phyloP scores from a whole-genome alignment of 2,888 invertebrate species.

The Ariolimax columbianus region DNA sequence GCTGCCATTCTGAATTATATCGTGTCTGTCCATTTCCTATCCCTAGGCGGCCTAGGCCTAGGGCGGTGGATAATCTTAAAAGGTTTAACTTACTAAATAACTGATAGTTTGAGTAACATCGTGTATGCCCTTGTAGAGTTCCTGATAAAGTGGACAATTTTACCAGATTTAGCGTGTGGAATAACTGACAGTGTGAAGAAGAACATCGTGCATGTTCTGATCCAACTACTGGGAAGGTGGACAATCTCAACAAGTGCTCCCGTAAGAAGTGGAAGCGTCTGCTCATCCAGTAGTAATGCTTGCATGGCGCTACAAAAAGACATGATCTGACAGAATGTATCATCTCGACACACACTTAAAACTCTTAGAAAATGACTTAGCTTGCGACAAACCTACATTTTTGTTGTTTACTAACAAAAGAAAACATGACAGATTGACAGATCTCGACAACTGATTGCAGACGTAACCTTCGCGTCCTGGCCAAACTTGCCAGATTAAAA shows the following conservation, averaged over 20 bases:
- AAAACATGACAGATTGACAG: neutral
- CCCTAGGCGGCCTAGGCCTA: constrained; percentile 3
- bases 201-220: no score
- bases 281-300: neutral
- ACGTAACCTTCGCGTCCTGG: neutral
- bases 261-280: neutral
- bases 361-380: neutral
- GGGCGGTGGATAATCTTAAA: neutral
- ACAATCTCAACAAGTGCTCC: neutral
- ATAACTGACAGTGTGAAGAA: no score
- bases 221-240: neutral
- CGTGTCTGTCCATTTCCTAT: neutral
- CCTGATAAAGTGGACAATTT: no score
- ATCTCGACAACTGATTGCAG: no score
- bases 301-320: neutral
- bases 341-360: neutral
- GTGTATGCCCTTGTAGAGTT: no score
- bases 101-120: no score
- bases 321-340: neutral
- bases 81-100: no score
- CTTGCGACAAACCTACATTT: neutral
- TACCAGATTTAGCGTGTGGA: no score
- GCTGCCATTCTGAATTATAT: constrained; percentile 20
- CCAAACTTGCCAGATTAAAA: constrained; percentile 5
- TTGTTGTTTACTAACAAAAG: neutral